phyloP scores from a whole-genome alignment of 1,140 invertebrate species.

The Lordiphosa collinella region DNA sequence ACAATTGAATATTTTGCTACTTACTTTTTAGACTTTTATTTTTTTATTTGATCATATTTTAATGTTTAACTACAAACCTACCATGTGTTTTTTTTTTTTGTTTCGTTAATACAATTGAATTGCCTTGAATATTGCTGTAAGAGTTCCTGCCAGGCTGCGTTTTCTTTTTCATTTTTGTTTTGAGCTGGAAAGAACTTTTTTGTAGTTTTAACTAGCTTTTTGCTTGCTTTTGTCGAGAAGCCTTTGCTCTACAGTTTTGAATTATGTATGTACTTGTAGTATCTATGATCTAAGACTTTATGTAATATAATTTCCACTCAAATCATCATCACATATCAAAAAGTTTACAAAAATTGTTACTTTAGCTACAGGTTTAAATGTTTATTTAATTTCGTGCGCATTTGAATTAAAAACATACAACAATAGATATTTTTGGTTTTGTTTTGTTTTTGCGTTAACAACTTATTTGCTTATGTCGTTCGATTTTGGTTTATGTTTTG shows the following conservation, averaged over 20 bases:
- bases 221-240: slow-evolving; percentile 2
- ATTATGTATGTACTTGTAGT: slow-evolving; percentile 36
- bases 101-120: slow-evolving; percentile 71
- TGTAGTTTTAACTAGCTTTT: slow-evolving; percentile 29
- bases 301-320: slow-evolving; percentile 60
- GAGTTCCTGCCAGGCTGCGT: slow-evolving; percentile 22
- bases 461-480: slow-evolving; percentile 56
- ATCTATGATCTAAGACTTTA: slow-evolving; percentile 55
- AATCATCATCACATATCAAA: slow-evolving; percentile 78
- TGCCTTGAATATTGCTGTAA: slow-evolving; percentile 69
- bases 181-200: slow-evolving; percentile 11
- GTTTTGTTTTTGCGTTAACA: slow-evolving; percentile 31
- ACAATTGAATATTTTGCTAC: slow-evolving; percentile 69
- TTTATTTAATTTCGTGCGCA: slow-evolving; percentile 52
- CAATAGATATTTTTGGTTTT: slow-evolving; percentile 47
- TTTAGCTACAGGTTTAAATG: slow-evolving; percentile 26
- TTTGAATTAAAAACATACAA: slow-evolving; percentile 66
- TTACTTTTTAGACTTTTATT: slow-evolving; percentile 44
- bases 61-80: slow-evolving; percentile 60
- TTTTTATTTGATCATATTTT: not conserved
- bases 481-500: slow-evolving; percentile 12
- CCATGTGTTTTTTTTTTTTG: slow-evolving; percentile 46
- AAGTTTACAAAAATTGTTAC: slow-evolving; percentile 73
- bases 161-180: slow-evolving; percentile 11
- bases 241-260: slow-evolving; percentile 5